Evolutionary conservation across 1,140 invertebrate species (phyloP), one percentile per base, ranked within the genome.

Genomic region (Macrocentrus cingulum): DNA sequence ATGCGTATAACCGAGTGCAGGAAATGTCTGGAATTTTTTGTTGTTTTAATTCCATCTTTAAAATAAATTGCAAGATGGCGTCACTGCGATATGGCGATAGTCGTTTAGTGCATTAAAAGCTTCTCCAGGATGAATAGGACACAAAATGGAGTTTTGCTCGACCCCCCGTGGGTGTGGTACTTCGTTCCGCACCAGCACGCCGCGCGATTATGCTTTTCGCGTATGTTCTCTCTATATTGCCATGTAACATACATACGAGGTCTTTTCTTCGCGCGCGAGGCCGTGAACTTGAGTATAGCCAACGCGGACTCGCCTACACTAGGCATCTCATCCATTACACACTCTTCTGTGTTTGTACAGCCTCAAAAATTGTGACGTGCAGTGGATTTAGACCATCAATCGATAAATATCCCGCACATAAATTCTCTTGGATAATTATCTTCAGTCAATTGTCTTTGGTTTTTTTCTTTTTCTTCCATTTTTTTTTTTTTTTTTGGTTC

Each of bases 101-200:
- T 6, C 7, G 0, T 46, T 11, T 46, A 2, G 9, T 19, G 32
- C 19, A 22, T 9, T 20, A 20, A 34, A 52, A 52, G 11, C 41
- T 52, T 20, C 36, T 52, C 41, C 18, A 52, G 39, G 39, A 22
- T 20, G 11, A 18, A 19, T 39, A 13, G 36, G 36, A 2, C 13
- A 22, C 16, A 39, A 37, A 52, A 52, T n/a, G 50, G 50, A 22
- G 34, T 37, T n/a, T 37, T 7, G 34, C 23, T 41, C 58, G 62
- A 66, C 67, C 67, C 66, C 67, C 67, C 66, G 66, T 67, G 67
- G 67, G 67, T 67, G 67, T 69, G 67, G 66, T 68, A 59, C 66
- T 64, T 61, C 67, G 62, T 63, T 66, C 66, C 62, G 50, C 51
- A 59, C 32, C 51, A 36, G 42, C 57, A 59, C 50, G 57, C 36